phyloP scores from a whole-genome alignment of 2,113 vertebrate species.

The Alethe diademata region DNA sequence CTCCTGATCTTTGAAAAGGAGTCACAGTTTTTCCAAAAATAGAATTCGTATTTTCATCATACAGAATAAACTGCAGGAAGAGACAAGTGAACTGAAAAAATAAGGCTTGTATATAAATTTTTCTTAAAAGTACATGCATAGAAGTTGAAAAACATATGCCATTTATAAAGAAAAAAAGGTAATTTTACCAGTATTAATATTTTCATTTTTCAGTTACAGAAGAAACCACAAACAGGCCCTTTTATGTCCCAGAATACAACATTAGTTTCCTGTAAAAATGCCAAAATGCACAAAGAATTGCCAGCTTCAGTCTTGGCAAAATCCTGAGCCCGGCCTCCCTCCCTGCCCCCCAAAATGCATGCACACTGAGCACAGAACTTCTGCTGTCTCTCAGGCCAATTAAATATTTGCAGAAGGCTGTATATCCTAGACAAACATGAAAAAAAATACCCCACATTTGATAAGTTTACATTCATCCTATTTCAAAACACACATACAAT shows the following conservation, averaged over 20 bases:
- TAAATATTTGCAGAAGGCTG: conserved; percentile 40
- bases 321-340: neutral
- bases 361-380: conserved; percentile 7
- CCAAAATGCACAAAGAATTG: conserved; percentile 67
- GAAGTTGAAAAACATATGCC: conserved; percentile 68
- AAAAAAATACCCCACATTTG: neutral
- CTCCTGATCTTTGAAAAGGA: conserved; percentile 78
- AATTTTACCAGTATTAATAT: conserved; percentile 55
- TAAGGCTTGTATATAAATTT: conserved; percentile 57
- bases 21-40: conserved; percentile 77
- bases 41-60: conserved; percentile 75
- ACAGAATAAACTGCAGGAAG: conserved; percentile 54
- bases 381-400: conserved; percentile 24
- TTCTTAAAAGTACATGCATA: conserved; percentile 69
- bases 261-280: conserved; percentile 69
- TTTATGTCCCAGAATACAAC: conserved; percentile 44
- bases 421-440: conserved; percentile 16
- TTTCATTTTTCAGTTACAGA: conserved; percentile 60
- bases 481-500: conserved; percentile 66
- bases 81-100: conserved; percentile 62
- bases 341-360: neutral
- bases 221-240: conserved; percentile 54
- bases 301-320: conserved; percentile 41
- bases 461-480: conserved; percentile 38
- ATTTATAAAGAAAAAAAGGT: conserved; percentile 68